Evolutionary conservation across 2,888 invertebrate species (phyloP), one percentile per base, ranked within the genome.

Genomic region (Cynaeus angustus): DNA sequence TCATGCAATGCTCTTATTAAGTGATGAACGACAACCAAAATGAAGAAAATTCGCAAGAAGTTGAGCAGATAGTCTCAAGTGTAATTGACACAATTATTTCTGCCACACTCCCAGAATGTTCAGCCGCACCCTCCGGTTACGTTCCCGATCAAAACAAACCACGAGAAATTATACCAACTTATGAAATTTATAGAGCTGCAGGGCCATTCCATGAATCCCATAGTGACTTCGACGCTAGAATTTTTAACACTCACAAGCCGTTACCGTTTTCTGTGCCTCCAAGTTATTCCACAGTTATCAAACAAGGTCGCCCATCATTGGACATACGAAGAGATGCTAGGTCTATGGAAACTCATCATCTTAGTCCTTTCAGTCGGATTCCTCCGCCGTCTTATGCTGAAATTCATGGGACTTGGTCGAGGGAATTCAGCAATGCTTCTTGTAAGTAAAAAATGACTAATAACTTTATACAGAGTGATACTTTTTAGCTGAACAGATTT

Each of bases 361-460:
- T 62, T 5, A 55, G 59, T 16, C 74, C 77, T 1, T 80, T 67
- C 77, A 68, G 72, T 0, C 72, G 77, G 62, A 67, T 72, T 10
- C 80, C 82, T 5, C 81, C 81, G 9, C 82, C 82, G 2, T 74
- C 79, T 2, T 82, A 82, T 55, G 76, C 78, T 1, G 78, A 81
- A 71, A 77, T 78, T 0, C 75, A 80, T 43, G 78, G 78, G n/a
- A 65, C 74, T 4, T 79, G 56, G 79, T 46, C 70, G 9, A n/a
- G 71, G 62, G 58, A 56, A 45, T 74, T 75, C 4, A 78, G 76
- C 46, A 46, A 70, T 0, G 69, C 72, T 14, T 80, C 80, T 14
- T 75, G 78, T 78, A 74, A 68, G 46, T 52, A 28, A 16, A 13
- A 43, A 56, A 13, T 46, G 16, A 41, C 2, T 41, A 21, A 21